These are phyloP conservation scores for Acrobasis repandana DNA, from an alignment of 2,888 invertebrate genomes.

Conservation along the genomic window DNA sequence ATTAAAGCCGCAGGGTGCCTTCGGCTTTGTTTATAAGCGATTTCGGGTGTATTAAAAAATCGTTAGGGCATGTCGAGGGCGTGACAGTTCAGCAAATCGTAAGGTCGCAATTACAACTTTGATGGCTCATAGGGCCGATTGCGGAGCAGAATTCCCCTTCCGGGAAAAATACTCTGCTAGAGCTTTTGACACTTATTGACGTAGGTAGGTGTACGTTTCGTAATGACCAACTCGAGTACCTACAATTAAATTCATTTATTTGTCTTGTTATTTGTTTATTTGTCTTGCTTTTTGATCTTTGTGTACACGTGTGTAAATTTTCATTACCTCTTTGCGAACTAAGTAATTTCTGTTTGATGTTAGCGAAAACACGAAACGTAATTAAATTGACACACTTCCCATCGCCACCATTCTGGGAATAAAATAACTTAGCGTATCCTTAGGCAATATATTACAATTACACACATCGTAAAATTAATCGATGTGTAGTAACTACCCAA, in stretches of 20 bases:
- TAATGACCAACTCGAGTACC: slow-evolving; percentile 55
- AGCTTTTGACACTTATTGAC: slow-evolving; percentile 62
- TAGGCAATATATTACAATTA: slow-evolving; percentile 53
- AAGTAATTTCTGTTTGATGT: slow-evolving; percentile 3
- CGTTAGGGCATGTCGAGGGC: slow-evolving; percentile 62
- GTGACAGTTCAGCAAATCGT: slow-evolving; percentile 66
- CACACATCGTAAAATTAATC: slow-evolving; percentile 74
- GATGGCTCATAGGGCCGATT: slow-evolving; percentile 49
- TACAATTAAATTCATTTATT: slow-evolving; percentile 53
- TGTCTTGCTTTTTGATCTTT: slow-evolving; percentile 28
- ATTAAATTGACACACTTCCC: neutral
- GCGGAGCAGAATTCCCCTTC: slow-evolving; percentile 54
- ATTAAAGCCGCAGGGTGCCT: slow-evolving; percentile 65
- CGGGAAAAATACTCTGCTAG: slow-evolving; percentile 53
- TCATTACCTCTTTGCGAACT: neutral
- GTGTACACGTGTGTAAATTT: neutral
- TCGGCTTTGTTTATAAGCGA: slow-evolving; percentile 65
- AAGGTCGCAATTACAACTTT: slow-evolving; percentile 72
- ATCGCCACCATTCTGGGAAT: neutral
- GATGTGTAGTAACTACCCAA: slow-evolving; percentile 55
- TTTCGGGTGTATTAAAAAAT: slow-evolving; percentile 69
- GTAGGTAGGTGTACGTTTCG: slow-evolving; percentile 45
- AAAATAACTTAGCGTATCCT: slow-evolving; percentile 25
- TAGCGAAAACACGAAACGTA: neutral
- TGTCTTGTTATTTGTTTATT: slow-evolving; percentile 46